Percentiles rank a stretch among this genome's conserved stretches.
These are phyloP conservation scores for Pontoporia blainvillei DNA, from an alignment of 2,113 vertebrate genomes.

Conservation along the genomic window DNA sequence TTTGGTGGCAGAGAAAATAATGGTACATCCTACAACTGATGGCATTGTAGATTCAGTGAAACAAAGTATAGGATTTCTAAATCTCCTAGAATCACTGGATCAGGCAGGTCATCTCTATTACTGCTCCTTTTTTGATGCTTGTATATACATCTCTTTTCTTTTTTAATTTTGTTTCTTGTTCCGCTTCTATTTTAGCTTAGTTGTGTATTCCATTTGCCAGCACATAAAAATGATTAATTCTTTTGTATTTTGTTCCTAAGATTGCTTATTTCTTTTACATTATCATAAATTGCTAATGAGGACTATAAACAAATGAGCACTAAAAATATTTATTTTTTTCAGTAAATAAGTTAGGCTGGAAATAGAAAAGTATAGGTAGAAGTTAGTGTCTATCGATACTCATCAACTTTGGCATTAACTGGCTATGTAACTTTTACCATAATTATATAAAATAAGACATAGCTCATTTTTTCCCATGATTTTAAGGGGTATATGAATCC, in stretches of 20 bases:
- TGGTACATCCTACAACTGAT: not conserved
- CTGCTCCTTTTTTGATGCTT: not conserved
- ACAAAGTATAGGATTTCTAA: not conserved
- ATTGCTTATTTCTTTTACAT: not conserved
- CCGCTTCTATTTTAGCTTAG: slow-evolving; percentile 18
- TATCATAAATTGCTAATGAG: slow-evolving; percentile 26
- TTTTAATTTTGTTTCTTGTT: not conserved
- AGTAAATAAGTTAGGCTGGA: not conserved
- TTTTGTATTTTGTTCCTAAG: slow-evolving; percentile 31
- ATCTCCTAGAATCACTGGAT: slow-evolving; percentile 15
- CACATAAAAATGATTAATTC: slow-evolving; percentile 47
- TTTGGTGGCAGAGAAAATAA: not conserved
- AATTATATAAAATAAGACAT: not conserved
- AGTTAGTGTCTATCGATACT: not conserved
- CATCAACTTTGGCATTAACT: not conserved
- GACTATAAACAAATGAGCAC: not conserved
- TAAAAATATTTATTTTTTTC: not conserved
- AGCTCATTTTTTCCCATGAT: not conserved
- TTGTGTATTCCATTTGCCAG: slow-evolving; percentile 8
- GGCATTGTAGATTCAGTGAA: slow-evolving; percentile 28
- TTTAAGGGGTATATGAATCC: not conserved
- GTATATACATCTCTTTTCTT: not conserved
- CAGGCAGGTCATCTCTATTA: not conserved
- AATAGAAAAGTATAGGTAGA: not conserved
- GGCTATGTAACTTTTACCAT: not conserved